Conservation (phyloP, 2,797 vertebrate genomes). For the Pachyuromys duprasi region DNA sequence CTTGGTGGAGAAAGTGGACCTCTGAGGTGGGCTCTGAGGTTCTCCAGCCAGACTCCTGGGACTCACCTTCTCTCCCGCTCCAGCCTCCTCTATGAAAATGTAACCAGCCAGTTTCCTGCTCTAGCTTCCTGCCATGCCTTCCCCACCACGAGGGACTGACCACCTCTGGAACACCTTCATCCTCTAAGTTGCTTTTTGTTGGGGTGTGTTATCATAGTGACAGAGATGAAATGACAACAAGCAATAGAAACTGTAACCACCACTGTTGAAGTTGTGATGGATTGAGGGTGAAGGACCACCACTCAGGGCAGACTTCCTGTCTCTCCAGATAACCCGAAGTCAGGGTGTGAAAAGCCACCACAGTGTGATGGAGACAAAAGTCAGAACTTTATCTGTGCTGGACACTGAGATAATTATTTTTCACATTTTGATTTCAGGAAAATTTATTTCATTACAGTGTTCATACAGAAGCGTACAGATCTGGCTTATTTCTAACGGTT, state of each 20-base stretch:
- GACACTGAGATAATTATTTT: background rate
- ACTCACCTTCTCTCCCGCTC: background rate
- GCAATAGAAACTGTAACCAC: background rate
- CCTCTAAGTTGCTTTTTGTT: background rate
- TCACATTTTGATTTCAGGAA: slow-evolving; percentile 12
- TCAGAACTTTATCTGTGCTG: background rate
- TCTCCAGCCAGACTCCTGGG: background rate
- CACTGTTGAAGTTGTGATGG: background rate
- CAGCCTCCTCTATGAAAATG: background rate
- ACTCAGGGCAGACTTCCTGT: background rate
- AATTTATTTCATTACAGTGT: slow-evolving; percentile 5
- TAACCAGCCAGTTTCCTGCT: background rate
- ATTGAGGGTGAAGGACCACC: background rate
- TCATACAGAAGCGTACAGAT: background rate
- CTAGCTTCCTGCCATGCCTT: background rate
- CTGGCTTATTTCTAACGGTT: slow-evolving; percentile 44
- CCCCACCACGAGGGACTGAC: background rate
- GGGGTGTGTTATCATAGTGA: background rate
- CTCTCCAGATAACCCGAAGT: background rate
- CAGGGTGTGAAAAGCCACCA: background rate
- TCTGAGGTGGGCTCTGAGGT: background rate
- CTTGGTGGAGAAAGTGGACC: background rate
- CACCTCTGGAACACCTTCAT: background rate
- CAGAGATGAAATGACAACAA: background rate
- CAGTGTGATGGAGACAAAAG: background rate